phyloP scores from a whole-genome alignment of 2,888 invertebrate genomes.

The Leptarthrus brevirostris region DNA sequence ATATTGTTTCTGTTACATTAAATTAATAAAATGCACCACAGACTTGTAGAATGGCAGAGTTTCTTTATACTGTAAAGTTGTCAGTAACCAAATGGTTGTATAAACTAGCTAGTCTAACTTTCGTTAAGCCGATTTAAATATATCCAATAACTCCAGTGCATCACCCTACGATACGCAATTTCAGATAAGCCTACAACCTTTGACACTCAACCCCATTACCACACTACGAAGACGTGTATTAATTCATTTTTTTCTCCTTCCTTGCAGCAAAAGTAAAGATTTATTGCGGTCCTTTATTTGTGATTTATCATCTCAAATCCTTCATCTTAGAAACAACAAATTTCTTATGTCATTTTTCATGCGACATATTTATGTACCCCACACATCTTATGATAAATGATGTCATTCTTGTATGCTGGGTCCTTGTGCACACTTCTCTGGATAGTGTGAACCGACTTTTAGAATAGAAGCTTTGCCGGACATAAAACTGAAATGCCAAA shows the following conservation, averaged over 20 bases:
- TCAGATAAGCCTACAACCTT: conserved; percentile 45
- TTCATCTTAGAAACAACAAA: conserved; percentile 55
- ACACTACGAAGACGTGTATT: conserved; percentile 31
- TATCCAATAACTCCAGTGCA: neutral
- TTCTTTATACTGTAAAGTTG: no score
- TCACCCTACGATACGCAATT: conserved; percentile 37
- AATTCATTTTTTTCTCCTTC: conserved; percentile 35
- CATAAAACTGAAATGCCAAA: conserved; percentile 6
- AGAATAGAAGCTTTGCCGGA: neutral
- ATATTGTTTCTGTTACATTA: no score
- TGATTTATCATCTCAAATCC: conserved; percentile 55
- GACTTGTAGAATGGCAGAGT: no score
- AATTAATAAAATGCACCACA: no score
- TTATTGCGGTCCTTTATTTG: conserved; percentile 54
- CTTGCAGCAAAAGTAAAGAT: conserved; percentile 49
- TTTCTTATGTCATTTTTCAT: conserved; percentile 55
- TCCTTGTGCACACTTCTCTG: conserved; percentile 21
- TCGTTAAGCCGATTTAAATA: no score
- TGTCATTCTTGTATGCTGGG: conserved; percentile 4
- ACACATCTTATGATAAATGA: conserved; percentile 53
- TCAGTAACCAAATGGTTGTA: no score
- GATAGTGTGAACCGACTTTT: conserved; percentile 10
- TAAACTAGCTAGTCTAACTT: no score
- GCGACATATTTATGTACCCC: conserved; percentile 54
- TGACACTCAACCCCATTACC: conserved; percentile 16